A percentile compares a stretch with the other conserved stretches of the same genome.
Conservation (phyloP, 2,797 vertebrate genomes). For the Hybognathus amarus region DNA sequence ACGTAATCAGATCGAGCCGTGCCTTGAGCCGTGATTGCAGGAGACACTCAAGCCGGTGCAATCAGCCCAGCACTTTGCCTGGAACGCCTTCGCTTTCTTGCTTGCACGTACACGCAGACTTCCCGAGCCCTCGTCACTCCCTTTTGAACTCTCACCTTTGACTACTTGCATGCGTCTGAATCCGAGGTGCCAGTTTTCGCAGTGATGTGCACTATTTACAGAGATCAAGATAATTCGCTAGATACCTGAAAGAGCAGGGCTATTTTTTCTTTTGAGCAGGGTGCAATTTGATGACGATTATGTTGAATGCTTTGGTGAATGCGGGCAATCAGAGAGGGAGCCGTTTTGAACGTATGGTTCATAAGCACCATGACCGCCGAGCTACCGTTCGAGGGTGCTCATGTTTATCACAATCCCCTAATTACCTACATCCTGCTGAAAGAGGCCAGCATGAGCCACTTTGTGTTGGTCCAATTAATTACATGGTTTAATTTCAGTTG, state of each 20-base stretch:
- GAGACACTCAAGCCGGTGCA: conserved; percentile 59
- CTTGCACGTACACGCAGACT: neutral
- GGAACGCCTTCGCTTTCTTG: conserved; percentile 40
- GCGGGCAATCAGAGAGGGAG: neutral
- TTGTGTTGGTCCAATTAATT: conserved; percentile 61
- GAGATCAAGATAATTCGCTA: conserved; percentile 25
- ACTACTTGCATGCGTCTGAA: conserved; percentile 34
- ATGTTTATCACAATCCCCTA: conserved; percentile 57
- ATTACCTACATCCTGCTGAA: conserved; percentile 56
- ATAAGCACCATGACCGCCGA: conserved; percentile 22
- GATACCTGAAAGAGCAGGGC: conserved; percentile 21
- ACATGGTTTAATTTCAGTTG: conserved; percentile 58
- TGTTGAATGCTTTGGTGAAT: conserved; percentile 11
- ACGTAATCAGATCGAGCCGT: conserved; percentile 61
- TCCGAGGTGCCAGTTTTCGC: conserved; percentile 17
- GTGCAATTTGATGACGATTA: conserved; percentile 27
- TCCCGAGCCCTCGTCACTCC: conserved; percentile 21
- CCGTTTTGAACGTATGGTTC: conserved; percentile 25
- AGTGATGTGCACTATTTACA: neutral
- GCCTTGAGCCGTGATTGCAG: conserved; percentile 55
- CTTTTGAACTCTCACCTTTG: conserved; percentile 49
- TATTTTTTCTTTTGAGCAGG: conserved; percentile 7
- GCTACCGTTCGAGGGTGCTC: conserved; percentile 16
- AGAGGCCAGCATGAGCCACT: conserved; percentile 49
- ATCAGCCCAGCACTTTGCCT: conserved; percentile 49